A percentile compares a stretch with the other conserved stretches of the same genome.
These are phyloP conservation scores for Lucilia sericata DNA, from an alignment of 1,140 invertebrate species.

Conservation along the genomic window DNA sequence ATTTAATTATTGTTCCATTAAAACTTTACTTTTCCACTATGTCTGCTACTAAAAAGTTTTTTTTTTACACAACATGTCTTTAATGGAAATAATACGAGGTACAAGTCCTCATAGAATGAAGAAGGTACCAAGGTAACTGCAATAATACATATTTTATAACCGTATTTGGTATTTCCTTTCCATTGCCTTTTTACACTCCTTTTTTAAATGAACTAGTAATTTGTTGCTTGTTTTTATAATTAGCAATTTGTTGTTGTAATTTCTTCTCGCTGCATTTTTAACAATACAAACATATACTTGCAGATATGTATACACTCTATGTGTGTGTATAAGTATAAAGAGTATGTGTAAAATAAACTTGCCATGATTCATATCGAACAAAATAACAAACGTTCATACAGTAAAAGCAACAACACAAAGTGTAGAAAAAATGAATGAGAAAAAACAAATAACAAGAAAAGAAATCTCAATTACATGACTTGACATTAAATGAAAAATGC, in stretches of 20 bases:
- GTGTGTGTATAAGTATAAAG: not conserved
- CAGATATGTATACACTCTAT: too few relatives aligned
- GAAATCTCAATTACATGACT: conserved; percentile 23
- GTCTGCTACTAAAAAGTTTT: not conserved
- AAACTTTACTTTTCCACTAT: not conserved
- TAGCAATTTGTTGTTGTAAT: not conserved
- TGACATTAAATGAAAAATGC: not conserved
- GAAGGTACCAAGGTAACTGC: not conserved
- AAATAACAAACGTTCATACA: not conserved
- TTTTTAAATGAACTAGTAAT: not conserved
- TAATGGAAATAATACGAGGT: not conserved
- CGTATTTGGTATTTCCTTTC: conserved; percentile 13
- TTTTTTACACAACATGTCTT: not conserved
- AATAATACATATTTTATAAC: not conserved
- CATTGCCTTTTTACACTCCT: not conserved
- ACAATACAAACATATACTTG: not conserved
- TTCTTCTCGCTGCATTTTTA: not conserved
- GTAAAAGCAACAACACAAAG: not conserved
- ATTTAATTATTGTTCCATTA: not conserved
- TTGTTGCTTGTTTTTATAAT: conserved; percentile 19
- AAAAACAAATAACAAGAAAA: not conserved
- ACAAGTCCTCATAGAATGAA: too few relatives aligned
- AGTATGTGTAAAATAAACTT: not conserved
- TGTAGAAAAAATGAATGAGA: not conserved
- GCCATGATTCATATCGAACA: not conserved